Conservation (phyloP, 2,113 vertebrate species). For the Nipponia nippon region DNA sequence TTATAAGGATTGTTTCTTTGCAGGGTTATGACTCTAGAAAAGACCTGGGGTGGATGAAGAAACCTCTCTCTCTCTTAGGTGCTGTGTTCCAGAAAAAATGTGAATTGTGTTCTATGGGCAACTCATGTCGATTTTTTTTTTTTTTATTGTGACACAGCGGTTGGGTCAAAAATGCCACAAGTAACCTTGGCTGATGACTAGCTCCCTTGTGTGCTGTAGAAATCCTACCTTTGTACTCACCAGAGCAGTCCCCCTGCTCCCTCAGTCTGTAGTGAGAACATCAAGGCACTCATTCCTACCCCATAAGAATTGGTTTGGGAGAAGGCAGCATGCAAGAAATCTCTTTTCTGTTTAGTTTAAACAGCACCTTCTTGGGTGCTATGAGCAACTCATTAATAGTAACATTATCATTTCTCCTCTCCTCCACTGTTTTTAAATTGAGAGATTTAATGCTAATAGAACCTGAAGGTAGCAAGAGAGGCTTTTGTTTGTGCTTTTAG, state of each 20-base stretch:
- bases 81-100: neutral
- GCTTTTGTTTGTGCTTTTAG: neutral
- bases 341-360: neutral
- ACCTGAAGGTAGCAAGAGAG: neutral
- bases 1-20: neutral
- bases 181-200: slow-evolving; percentile 13
- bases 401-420: neutral
- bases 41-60: neutral
- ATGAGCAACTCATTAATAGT: neutral
- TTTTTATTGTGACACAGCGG: neutral
- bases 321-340: neutral
- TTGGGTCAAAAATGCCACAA: neutral
- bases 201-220: neutral
- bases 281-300: neutral
- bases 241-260: neutral
- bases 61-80: neutral
- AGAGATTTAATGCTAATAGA: neutral
- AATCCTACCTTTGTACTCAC: neutral
- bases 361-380: neutral
- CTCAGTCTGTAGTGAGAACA: neutral
- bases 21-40: neutral
- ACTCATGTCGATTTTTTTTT: neutral
- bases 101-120: neutral
- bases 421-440: neutral
- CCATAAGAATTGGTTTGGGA: neutral